phyloP scores from a whole-genome alignment of 2,113 vertebrate genomes.

The Periophthalmodon schlosseri region DNA sequence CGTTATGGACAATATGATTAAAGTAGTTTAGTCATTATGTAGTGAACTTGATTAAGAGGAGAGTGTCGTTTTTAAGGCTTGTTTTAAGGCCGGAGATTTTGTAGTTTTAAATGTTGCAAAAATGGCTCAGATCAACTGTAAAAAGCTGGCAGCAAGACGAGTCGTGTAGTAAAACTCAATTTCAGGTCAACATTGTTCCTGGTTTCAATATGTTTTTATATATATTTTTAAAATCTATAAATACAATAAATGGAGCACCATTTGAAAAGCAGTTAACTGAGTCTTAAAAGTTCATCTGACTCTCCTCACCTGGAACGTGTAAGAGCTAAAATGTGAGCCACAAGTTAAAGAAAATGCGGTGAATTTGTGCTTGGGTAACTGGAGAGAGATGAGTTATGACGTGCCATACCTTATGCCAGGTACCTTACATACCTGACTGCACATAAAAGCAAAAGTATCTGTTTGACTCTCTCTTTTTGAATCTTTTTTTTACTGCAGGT shows the following conservation, averaged over 20 bases:
- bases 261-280: background rate
- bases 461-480: background rate
- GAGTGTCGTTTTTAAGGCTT: no score
- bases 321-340: background rate
- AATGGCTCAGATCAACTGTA: no score
- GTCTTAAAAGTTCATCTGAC: background rate
- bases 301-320: background rate
- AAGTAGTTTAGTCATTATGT: background rate
- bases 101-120: no score
- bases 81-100: no score
- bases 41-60: no score
- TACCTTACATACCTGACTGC: background rate
- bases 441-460: background rate
- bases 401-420: background rate
- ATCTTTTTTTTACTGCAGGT: constrained; percentile 76
- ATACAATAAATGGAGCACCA: background rate
- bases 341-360: background rate
- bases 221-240: background rate
- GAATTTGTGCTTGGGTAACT: background rate
- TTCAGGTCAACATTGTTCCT: background rate
- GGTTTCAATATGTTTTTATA: background rate
- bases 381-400: background rate
- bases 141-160: no score
- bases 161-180: background rate
- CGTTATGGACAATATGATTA: background rate